A percentile compares a stretch with the other conserved stretches of the same genome.
Conservation (phyloP, 2,113 vertebrate genomes). For the Calidris pugnax region DNA sequence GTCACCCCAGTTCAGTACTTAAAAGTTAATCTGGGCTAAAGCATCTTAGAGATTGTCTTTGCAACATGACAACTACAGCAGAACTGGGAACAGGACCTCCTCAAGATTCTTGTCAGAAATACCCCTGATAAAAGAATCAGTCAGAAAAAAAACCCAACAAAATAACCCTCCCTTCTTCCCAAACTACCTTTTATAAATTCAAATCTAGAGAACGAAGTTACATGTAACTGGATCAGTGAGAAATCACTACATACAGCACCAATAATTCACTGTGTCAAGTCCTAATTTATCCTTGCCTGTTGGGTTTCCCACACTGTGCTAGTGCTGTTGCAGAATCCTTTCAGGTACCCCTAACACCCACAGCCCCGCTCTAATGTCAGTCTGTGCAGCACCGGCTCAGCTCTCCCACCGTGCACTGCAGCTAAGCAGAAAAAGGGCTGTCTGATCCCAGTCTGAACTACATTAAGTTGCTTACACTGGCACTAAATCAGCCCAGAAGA, state of each 20-base stretch:
- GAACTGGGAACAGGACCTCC: background rate
- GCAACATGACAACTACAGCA: background rate
- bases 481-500: background rate
- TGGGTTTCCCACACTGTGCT: background rate
- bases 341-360: background rate
- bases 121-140: background rate
- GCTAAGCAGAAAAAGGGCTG: background rate
- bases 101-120: background rate
- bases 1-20: background rate
- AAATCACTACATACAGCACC: background rate
- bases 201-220: background rate
- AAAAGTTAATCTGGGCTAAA: background rate
- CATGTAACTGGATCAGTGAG: background rate
- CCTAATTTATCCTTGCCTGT: too few species aligned
- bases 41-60: background rate
- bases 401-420: background rate
- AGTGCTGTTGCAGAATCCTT: too few species aligned
- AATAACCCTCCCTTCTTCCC: background rate
- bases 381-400: background rate
- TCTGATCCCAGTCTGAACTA: background rate
- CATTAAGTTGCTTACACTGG: background rate
- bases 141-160: background rate
- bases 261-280: background rate
- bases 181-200: background rate
- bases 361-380: fast-evolving